These are phyloP conservation scores for Phrynocephalus forsythii DNA, from an alignment of 2,797 vertebrate genomes.

Conservation along the genomic window DNA sequence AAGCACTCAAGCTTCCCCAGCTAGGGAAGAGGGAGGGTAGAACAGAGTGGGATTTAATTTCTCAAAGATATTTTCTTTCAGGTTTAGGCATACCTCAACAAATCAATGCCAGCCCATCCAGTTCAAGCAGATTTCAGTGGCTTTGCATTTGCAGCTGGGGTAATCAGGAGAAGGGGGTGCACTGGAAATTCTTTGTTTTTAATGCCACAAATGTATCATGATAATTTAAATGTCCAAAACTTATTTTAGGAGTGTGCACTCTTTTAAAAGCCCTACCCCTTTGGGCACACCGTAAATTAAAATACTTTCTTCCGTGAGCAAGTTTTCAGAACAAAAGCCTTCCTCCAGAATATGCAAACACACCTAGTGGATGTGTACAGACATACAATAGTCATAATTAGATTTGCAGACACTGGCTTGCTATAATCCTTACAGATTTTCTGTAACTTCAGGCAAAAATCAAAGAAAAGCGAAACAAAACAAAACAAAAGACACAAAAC, in stretches of 20 bases:
- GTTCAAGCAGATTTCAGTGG: conserved; percentile 31
- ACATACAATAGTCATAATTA: no score
- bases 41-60: conserved; percentile 27
- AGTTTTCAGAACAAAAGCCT: no score
- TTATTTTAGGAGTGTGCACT: background rate
- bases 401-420: no score
- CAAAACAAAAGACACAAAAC: no score
- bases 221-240: background rate
- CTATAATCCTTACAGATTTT: no score
- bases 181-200: background rate
- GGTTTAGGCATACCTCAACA: conserved; percentile 11
- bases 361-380: no score
- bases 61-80: conserved; percentile 41
- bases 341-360: no score
- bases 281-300: no score
- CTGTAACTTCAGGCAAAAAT: no score
- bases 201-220: background rate
- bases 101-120: conserved; percentile 35
- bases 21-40: background rate
- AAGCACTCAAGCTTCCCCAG: conserved; percentile 7
- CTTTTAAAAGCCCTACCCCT: background rate
- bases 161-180: no score
- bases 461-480: no score
- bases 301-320: no score
- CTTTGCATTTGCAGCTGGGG: conserved; percentile 14